Evolutionary conservation across 2,888 invertebrate species (phyloP).

Genomic region (Tiphia femorata): DNA sequence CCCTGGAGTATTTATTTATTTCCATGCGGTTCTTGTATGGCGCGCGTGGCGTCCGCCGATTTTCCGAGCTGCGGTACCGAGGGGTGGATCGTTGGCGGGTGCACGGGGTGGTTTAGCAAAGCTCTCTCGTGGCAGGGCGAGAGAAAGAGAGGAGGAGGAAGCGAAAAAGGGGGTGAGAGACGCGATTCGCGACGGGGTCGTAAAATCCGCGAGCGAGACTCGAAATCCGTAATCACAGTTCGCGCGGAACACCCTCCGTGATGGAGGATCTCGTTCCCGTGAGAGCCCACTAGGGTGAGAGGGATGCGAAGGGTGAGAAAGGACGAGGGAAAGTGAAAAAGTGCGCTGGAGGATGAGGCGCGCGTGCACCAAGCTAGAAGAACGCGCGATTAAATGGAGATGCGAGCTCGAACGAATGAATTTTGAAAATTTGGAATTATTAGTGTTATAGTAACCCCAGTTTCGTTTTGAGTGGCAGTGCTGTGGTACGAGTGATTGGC

Average conservation of each 20-base stretch:
- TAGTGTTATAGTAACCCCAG: too few relatives aligned
- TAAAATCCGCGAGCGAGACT: slow-evolving; percentile 43
- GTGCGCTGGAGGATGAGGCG: slow-evolving; percentile 1
- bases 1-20: slow-evolving; percentile 58
- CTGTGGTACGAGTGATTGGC: too few relatives aligned
- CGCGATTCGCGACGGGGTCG: slow-evolving; percentile 38
- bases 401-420: too few relatives aligned
- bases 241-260: slow-evolving; percentile 33
- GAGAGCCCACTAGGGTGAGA: too few relatives aligned
- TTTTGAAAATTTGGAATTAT: too few relatives aligned
- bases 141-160: slow-evolving; percentile 4
- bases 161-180: too few relatives aligned
- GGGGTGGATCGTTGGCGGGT: not conserved
- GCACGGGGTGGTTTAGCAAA: too few relatives aligned
- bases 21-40: slow-evolving; percentile 50
- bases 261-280: slow-evolving; percentile 29
- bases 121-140: too few relatives aligned
- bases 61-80: not conserved
- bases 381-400: too few relatives aligned
- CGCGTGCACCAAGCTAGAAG: too few relatives aligned
- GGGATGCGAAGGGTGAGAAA: slow-evolving; percentile 1
- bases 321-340: slow-evolving; percentile 21
- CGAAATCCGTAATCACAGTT: slow-evolving; percentile 52
- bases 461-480: too few relatives aligned
- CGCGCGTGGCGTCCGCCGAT: slow-evolving; percentile 30